Conservation (phyloP, 2,888 invertebrate species). For the Thecophora atra region DNA sequence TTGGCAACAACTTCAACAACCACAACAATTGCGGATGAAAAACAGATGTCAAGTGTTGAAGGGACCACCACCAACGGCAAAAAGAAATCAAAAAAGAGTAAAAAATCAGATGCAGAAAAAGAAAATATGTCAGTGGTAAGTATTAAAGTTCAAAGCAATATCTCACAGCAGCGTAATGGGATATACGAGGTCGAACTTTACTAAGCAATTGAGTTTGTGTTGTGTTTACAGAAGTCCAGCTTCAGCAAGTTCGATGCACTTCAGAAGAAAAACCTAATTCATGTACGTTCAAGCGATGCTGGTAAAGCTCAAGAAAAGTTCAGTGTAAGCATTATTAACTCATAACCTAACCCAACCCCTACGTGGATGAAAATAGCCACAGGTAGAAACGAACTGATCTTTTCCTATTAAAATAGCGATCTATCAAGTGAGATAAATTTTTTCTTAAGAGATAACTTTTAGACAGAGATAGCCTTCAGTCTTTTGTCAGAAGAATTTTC, state of each 20-base stretch:
- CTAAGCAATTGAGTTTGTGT: neutral
- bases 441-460: no score
- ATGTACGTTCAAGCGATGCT: slow-evolving; percentile 75
- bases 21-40: slow-evolving; percentile 14
- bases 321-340: slow-evolving; percentile 68
- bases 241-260: slow-evolving; percentile 80
- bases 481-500: no score
- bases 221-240: slow-evolving; percentile 73
- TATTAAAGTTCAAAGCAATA: neutral
- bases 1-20: neutral
- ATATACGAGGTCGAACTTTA: neutral
- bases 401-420: no score
- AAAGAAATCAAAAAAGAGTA: slow-evolving; percentile 68
- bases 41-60: slow-evolving; percentile 12
- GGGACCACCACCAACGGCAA: slow-evolving; percentile 38
- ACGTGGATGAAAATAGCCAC: neutral
- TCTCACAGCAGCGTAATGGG: neutral
- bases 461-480: no score
- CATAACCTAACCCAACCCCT: slow-evolving; percentile 29
- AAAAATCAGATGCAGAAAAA: slow-evolving; percentile 72
- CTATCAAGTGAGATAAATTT: no score
- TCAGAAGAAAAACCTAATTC: slow-evolving; percentile 73
- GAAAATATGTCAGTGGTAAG: slow-evolving; percentile 76
- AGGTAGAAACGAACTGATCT: no score
- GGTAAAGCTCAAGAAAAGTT: slow-evolving; percentile 75